These are phyloP conservation scores for Apogon talboti DNA, from an alignment of 2,797 vertebrate genomes.

Conservation along the genomic window DNA sequence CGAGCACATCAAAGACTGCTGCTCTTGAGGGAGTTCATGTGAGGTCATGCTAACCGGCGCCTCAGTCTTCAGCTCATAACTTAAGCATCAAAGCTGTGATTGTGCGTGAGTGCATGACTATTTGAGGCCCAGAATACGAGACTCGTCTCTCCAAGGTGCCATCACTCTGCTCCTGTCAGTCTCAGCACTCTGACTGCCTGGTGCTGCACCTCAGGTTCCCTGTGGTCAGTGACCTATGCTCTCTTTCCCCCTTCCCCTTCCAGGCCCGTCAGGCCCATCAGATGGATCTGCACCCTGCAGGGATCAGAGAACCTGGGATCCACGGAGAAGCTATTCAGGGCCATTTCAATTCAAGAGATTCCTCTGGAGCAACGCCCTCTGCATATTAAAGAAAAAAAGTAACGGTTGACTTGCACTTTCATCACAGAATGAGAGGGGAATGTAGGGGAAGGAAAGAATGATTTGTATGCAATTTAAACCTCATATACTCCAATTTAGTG, in stretches of 20 bases:
- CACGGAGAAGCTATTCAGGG: conserved; percentile 68
- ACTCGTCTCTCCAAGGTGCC: conserved; percentile 71
- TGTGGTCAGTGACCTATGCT: conserved; percentile 64
- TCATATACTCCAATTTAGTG: conserved; percentile 60
- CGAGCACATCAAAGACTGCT: conserved; percentile 72
- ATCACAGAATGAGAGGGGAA: conserved; percentile 41
- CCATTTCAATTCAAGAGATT: conserved; percentile 34
- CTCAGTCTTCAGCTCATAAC: conserved; percentile 72
- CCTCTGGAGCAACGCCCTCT: conserved; percentile 28
- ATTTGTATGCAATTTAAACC: conserved; percentile 67
- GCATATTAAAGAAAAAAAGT: conserved; percentile 43
- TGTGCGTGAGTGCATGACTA: conserved; percentile 57
- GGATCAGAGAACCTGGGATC: conserved; percentile 65
- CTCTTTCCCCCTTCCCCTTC: conserved; percentile 24
- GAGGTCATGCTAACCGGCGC: conserved; percentile 71
- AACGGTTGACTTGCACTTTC: conserved; percentile 55
- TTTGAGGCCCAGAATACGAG: conserved; percentile 63
- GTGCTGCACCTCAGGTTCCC: conserved; percentile 60
- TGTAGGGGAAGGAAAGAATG: conserved; percentile 57
- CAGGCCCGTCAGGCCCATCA: conserved; percentile 54
- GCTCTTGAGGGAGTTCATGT: conserved; percentile 70
- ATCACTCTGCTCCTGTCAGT: conserved; percentile 74
- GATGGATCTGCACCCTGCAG: conserved; percentile 66
- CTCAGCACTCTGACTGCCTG: conserved; percentile 59
- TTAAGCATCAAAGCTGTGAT: conserved; percentile 74